These are phyloP conservation scores for Palythoa grandis DNA, from an alignment of 92 coral and sea anemone species.

Conservation along the genomic window DNA sequence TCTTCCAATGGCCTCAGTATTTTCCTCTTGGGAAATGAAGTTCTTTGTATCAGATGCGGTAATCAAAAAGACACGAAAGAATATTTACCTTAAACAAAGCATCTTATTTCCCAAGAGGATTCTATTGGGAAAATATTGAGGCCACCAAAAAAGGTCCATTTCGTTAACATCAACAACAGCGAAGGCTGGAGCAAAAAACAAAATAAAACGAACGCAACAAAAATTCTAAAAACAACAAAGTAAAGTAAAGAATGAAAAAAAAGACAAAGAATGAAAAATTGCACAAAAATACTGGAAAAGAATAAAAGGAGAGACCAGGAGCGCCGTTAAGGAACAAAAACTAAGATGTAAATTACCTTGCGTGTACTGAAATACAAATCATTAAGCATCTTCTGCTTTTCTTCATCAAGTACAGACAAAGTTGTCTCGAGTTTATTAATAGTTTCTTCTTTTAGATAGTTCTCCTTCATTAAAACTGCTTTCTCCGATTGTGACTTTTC, in stretches of 20 bases:
- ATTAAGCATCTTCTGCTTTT: constrained; percentile 67
- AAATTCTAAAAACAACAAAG: background rate
- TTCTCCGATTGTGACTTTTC: constrained; percentile 75
- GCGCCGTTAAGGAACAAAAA: background rate
- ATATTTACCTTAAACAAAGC: too few species aligned
- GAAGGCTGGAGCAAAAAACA: background rate
- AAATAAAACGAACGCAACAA: background rate
- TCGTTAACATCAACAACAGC: too few species aligned
- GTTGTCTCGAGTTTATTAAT: constrained; percentile 66
- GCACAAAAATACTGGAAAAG: background rate
- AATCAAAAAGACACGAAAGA: too few species aligned
- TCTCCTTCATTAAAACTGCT: constrained; percentile 65
- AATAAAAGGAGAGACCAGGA: background rate
- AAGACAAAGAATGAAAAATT: background rate
- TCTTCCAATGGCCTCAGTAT: too few species aligned
- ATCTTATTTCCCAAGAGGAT: too few species aligned
- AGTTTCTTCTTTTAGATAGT: constrained; percentile 65
- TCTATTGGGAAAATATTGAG: too few species aligned
- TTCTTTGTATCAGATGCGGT: too few species aligned
- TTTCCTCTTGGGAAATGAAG: too few species aligned
- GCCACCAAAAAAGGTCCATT: too few species aligned
- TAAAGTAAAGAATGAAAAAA: background rate
- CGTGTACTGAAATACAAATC: constrained; percentile 79
- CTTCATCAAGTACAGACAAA: constrained; percentile 69
- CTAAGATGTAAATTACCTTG: constrained; percentile 47